These are phyloP conservation scores for Ornithorhynchus anatinus DNA, from an alignment of 2,113 vertebrate genomes.

Conservation along the genomic window DNA sequence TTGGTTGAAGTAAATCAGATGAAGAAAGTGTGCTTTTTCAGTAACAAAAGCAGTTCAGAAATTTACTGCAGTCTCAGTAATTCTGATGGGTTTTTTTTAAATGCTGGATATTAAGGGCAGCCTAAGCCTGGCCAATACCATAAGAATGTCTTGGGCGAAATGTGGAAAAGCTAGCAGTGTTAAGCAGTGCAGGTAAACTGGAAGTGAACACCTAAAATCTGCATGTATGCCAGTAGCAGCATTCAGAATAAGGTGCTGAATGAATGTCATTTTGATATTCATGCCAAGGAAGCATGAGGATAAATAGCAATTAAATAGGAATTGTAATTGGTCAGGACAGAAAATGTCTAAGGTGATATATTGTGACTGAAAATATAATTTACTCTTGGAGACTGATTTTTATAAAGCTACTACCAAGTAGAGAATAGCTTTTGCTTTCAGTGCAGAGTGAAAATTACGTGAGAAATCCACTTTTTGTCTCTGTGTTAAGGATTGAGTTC, in stretches of 20 bases:
- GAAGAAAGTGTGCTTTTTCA: slow-evolving; percentile 62
- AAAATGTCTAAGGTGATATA: slow-evolving; percentile 13
- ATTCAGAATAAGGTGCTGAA: neutral
- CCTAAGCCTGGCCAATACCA: slow-evolving; percentile 67
- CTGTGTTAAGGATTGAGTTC: neutral
- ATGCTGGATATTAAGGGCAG: slow-evolving; percentile 65
- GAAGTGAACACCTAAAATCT: slow-evolving; percentile 12
- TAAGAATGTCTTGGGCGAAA: slow-evolving; percentile 67
- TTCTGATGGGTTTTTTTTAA: too few relatives aligned
- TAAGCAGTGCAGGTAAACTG: slow-evolving; percentile 43
- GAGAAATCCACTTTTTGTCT: neutral
- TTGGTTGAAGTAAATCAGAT: slow-evolving; percentile 78
- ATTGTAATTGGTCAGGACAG: slow-evolving; percentile 13
- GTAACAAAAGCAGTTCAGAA: slow-evolving; percentile 65
- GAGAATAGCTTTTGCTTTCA: slow-evolving; percentile 17
- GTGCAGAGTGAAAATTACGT: neutral
- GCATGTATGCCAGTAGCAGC: slow-evolving; percentile 29
- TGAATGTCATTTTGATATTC: slow-evolving; percentile 31
- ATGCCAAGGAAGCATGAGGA: slow-evolving; percentile 34
- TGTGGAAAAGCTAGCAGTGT: slow-evolving; percentile 60
- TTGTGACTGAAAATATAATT: slow-evolving; percentile 12
- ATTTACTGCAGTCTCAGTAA: slow-evolving; percentile 69
- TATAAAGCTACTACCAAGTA: neutral
- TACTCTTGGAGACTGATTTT: neutral
- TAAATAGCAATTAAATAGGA: slow-evolving; percentile 42